Evolutionary conservation across 2,113 vertebrate species (phyloP), one percentile per base, ranked within the genome.

Genomic region (Isichthys henryi): DNA sequence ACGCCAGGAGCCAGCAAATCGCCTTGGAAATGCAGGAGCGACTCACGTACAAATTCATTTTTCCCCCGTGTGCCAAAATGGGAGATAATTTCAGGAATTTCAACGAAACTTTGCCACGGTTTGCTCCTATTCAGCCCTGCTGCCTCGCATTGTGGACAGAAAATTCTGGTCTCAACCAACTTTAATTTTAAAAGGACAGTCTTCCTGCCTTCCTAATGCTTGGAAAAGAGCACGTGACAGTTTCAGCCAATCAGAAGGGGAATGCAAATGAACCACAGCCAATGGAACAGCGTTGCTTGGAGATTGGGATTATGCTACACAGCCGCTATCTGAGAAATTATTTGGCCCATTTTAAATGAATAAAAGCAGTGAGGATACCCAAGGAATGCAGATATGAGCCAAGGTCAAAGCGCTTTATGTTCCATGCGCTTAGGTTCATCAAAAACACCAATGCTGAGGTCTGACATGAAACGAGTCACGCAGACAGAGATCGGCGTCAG

Each of bases 41-140:
- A 5, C 6, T 31, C n/a, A 50, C 31, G 35, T 35, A 80, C 35
- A 27, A 62, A 46, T 35, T 19, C n/a, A 35, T 50, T 52, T 87
- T 56, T 52, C 35, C 19, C 27, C 0, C 35, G 21, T 87, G 10
- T 19, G 17, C 86, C 52, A 45, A 62, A 45, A 53, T 45, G 13
- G 56, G 87, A 88, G 45, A 58, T 62, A 88, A 88, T 53, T 31
- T 86, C 31, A 19, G 27, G 39, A 88, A 46, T 89, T 46, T 56
- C 50, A 62, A 27, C 2, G 15, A 35, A 17, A 58, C 21, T 35
- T 1, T 9, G 48, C 74, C 21, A 19, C 11, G 70, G 66, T 80
- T 35, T 19, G 45, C 52, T n/a, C 88, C 43, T 31, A 46, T 89
- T 82, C 50, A 84, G 31, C 70, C 17, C 10, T 23, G 50, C 50